Evolutionary conservation across 2,888 invertebrate species (phyloP), one percentile per base, ranked within the genome.

Genomic region (Nymphalis urticae): DNA sequence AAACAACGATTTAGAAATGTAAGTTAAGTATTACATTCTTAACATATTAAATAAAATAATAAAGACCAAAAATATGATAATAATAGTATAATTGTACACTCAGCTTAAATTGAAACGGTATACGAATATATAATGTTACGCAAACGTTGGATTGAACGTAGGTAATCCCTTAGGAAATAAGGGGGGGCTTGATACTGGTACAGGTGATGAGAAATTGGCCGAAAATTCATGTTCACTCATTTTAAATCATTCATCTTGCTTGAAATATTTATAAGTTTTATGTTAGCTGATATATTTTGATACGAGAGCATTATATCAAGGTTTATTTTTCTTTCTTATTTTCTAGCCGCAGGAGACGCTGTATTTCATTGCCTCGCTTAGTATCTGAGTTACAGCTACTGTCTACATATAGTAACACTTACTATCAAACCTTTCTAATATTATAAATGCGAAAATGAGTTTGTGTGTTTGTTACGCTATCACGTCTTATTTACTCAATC

Each of bases 141-240:
- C 53, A 53, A 64, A 59, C 64, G 50, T 66, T 60, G 21, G 54
- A 53, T 48, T 64, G 36, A 56, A 62, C 53, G 64, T 54, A 68
- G 74, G 71, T 78, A 80, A 79, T 83, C 86, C 83, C 85, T 1
- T 13, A 83, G 85, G 86, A 87, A 86, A 86, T 87, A 84, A 84
- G 77, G 75, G 79, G 79, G 80, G 80, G 82, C 13, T 82, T 80
- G 77, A 79, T 77, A 73, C 79, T 78, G 64, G 66, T 42, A 53
- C 24, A 24, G 54, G 60, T 66, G 66, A 62, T 53, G 72, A 67
- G 61, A 70, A 62, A 64, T 64, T 72, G 47, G 64, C 64, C 64
- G 24, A 72, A 72, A 72, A 72, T 70, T 42, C 63, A 63, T 69
- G 21, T 53, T 19, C 13, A 6, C 53, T 24, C 65, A 42, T 59